phyloP scores from a whole-genome alignment of 2,888 invertebrate genomes.

The Cremastinae sp. region DNA sequence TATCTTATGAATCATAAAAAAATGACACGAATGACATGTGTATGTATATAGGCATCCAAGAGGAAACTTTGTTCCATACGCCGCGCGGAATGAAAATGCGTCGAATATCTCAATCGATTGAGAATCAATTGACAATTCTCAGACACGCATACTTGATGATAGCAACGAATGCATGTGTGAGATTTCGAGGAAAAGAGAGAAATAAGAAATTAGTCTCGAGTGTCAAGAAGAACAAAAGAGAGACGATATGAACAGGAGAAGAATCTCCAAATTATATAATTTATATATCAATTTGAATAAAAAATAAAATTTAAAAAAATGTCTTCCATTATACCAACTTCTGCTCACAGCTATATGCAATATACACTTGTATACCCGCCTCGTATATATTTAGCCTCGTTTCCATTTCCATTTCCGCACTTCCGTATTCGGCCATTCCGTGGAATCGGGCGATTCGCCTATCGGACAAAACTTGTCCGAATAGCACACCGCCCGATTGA shows the following conservation, averaged over 20 bases:
- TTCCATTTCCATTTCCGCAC: conserved; percentile 34
- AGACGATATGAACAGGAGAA: conserved; percentile 3
- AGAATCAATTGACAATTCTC: too few species aligned
- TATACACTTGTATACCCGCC: conserved; percentile 18
- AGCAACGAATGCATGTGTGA: neutral
- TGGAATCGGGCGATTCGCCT: conserved; percentile 6
- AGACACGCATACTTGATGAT: neutral
- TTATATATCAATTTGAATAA: too few species aligned
- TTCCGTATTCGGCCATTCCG: conserved; percentile 9
- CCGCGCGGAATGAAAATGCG: too few species aligned
- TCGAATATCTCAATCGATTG: too few species aligned
- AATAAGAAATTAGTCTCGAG: conserved; percentile 4
- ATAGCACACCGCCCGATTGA: conserved; percentile 6
- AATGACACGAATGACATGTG: conserved; percentile 70
- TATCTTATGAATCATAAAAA: conserved; percentile 75
- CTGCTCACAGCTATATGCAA: too few species aligned
- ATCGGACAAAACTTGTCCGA: conserved; percentile 9
- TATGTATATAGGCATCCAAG: conserved; percentile 23
- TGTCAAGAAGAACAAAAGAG: conserved; percentile 18
- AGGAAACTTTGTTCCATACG: neutral
- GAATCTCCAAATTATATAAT: too few species aligned
- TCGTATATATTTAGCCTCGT: conserved; percentile 23
- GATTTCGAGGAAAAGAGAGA: neutral
- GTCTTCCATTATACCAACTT: too few species aligned
- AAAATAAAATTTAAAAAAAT: too few species aligned